Conservation (phyloP, 2,797 vertebrate species). For the Dendrocincla fuliginosa region DNA sequence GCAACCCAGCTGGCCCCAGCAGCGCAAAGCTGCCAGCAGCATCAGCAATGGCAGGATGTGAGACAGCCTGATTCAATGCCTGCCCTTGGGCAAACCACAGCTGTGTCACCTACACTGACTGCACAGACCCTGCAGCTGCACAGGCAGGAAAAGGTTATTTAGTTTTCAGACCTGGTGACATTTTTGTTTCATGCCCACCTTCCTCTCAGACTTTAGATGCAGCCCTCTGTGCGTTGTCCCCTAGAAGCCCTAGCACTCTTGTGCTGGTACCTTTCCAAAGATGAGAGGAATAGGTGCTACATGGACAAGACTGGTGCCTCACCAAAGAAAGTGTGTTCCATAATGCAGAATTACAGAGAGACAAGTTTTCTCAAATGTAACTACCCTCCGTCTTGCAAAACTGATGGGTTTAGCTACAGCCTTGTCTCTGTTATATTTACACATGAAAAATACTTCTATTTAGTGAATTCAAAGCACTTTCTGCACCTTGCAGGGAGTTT, state of each 20-base stretch:
- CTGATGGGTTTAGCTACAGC: not conserved
- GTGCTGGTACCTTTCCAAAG: fast-evolving
- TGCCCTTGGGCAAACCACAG: not conserved
- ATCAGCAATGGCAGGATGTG: too few relatives aligned
- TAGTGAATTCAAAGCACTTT: fast-evolving
- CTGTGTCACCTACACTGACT: fast-evolving
- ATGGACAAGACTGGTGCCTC: not conserved
- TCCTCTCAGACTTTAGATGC: not conserved
- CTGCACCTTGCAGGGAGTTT: not conserved
- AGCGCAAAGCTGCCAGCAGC: not conserved
- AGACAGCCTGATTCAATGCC: fast-evolving
- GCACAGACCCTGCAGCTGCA: not conserved
- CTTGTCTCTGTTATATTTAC: not conserved
- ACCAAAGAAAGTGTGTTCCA: not conserved
- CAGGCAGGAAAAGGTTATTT: fast-evolving
- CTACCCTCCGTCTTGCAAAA: not conserved
- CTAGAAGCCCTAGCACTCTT: not conserved
- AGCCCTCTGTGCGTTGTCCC: not conserved
- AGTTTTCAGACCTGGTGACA: not conserved
- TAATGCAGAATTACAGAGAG: not conserved
- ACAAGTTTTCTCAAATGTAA: not conserved
- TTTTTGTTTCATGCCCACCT: not conserved
- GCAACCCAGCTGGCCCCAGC: not conserved
- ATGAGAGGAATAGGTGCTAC: not conserved
- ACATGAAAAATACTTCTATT: not conserved